A percentile compares a stretch with the other conserved stretches of the same genome.
These are phyloP conservation scores for Nannoperca obscura DNA, from an alignment of 2,797 vertebrate genomes.

Conservation along the genomic window DNA sequence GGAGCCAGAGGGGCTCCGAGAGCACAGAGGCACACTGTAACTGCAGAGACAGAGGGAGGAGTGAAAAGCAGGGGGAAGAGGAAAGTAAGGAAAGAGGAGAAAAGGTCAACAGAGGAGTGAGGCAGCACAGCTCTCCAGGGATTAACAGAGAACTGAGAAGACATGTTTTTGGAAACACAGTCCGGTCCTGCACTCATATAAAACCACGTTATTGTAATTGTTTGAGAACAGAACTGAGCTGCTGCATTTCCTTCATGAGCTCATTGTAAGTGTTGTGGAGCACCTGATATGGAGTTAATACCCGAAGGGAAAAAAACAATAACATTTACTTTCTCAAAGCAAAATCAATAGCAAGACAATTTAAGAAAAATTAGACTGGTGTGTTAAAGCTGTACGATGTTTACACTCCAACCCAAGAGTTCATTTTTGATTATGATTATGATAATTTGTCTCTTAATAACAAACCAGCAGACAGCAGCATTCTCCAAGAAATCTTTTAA, in stretches of 20 bases:
- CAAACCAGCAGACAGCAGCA: too few species aligned
- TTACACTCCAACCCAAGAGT: too few species aligned
- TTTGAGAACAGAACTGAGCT: neutral
- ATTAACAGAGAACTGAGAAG: neutral
- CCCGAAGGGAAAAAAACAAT: neutral
- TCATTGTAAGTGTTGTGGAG: constrained; percentile 2
- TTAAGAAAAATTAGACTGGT: neutral
- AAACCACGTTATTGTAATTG: constrained; percentile 7
- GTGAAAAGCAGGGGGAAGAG: neutral
- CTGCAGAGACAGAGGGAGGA: neutral
- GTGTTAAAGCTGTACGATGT: too few species aligned
- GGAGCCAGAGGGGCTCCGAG: constrained; percentile 20
- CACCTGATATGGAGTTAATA: constrained; percentile 20
- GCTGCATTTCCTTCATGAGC: neutral
- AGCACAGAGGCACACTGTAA: constrained; percentile 2
- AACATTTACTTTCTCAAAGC: constrained; percentile 7
- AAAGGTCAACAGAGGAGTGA: neutral
- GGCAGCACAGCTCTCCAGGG: constrained; percentile 1
- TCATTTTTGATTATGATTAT: too few species aligned
- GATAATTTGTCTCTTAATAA: too few species aligned
- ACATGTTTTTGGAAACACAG: neutral
- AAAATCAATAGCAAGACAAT: constrained; percentile 35
- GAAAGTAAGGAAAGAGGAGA: too few species aligned
- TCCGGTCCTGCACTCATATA: neutral
- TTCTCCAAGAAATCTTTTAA: too few species aligned